Base-by-base conservation (phyloP, 2,888 invertebrate genomes). In the Thymelicus sylvestris region DNA sequence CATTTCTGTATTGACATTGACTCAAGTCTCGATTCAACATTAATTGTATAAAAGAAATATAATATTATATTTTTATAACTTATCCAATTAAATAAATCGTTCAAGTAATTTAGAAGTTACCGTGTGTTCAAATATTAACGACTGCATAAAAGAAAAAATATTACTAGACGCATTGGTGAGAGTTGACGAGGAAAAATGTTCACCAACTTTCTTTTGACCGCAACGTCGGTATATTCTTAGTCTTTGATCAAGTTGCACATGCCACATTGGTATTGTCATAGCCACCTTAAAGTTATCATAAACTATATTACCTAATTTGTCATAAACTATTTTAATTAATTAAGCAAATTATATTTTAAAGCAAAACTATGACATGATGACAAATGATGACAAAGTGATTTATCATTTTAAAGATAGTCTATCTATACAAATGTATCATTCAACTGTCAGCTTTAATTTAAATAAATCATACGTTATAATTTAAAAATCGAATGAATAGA, bases 381-480 rank as follows among this genome's bases (percentile, higher is more conserved):
- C 55, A 69, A 15, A 41, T n/a, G 48, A 64, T 69, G 63, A 63
- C 68, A 69, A 38, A 57, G 38, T 69, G 47, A 69, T 69, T 64
- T 41, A 69, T 69, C 69, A 69, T 64, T 69, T 8, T 7, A 47
- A 63, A 68, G 68, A 68, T 68, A 67, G 61, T n/a, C n/a, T n/a
- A n/a, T n/a, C n/a, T n/a, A 61, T 50, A 68, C 10, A 68, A 63
- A 63, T 68, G 63, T 57, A 68, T 68, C 69, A 69, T 69, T 69
- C 64, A 64, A 59, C 48, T 69, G 69, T 69, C 69, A 69, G 64
- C 39, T 59, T 57, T 69, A 69, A 69, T 69, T 64, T 69, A n/a
- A 69, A 69, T 69, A 69, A 69, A 64, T 63, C 64, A 64, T 57
- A 12, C 44, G 68, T 59, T 63, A 63, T 57, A 64, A 69, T 64